Conservation (phyloP, 2,888 invertebrate species). For the Julus scandinavius region DNA sequence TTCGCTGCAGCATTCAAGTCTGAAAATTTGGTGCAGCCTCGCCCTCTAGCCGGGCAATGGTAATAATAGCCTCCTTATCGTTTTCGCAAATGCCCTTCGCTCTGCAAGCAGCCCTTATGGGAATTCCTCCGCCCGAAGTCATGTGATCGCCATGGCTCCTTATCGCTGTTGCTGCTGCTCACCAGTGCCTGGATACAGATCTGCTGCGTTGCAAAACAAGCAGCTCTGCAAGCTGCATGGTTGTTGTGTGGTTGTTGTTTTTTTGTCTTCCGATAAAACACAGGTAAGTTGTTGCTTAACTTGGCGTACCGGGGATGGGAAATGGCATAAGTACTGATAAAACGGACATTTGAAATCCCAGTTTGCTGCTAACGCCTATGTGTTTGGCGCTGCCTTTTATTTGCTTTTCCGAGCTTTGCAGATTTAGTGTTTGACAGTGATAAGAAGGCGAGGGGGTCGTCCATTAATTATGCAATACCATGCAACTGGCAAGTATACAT, state of each 20-base stretch:
- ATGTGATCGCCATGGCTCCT: slow-evolving; percentile 14
- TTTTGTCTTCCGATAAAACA: not conserved
- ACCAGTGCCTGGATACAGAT: not conserved
- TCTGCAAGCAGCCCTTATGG: slow-evolving; percentile 1
- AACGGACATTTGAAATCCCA: not conserved
- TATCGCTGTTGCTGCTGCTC: not conserved
- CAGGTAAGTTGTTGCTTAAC: not conserved
- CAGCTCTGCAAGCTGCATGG: not conserved
- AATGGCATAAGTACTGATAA: not conserved
- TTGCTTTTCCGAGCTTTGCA: not conserved
- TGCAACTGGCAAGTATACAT: not conserved
- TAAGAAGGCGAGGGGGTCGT: slow-evolving; percentile 1
- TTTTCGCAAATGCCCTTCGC: slow-evolving; percentile 1
- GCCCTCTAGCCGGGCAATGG: not conserved
- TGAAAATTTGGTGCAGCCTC: not conserved
- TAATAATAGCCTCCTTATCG: slow-evolving; percentile 21
- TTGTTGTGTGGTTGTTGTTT: too few relatives aligned
- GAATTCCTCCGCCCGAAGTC: not conserved
- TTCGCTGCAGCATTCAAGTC: not conserved
- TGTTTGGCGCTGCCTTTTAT: too few relatives aligned
- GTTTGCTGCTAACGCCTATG: too few relatives aligned
- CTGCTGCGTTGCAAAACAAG: not conserved
- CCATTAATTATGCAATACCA: not conserved
- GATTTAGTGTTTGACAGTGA: not conserved
- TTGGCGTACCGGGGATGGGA: not conserved